Evolutionary conservation across 2,797 vertebrate genomes (phyloP), one percentile per base, ranked within the genome.

Genomic region (Anas bahamensis): DNA sequence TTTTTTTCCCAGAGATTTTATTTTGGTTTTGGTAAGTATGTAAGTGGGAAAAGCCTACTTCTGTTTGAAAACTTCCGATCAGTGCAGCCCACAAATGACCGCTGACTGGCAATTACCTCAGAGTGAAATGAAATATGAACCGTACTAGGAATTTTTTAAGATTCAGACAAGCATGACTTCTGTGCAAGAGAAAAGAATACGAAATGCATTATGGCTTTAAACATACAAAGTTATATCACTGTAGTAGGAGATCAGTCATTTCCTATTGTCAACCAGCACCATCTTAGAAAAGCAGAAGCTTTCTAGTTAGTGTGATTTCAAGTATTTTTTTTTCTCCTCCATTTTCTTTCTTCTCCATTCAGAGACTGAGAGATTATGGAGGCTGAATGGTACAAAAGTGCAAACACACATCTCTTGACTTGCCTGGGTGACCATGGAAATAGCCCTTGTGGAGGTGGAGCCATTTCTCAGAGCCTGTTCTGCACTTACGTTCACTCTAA

Each of bases 301-400:
- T 78, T 35, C 19, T 50, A 16, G 5, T 23, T 42, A 29, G 6
- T 35, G 29, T 44, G 18, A 19, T 42, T 42, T 53, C 57, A 86
- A n/a, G n/a, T 3, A 23, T 10, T 5, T 44, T 83, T 0, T 0
- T 1, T 1, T 5, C 4, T 6, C 5, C 14, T 46, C 70, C 0
- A 42, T 68, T 84, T 90, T 46, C 39, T 31, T 33, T 29, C 28
- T 56, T 74, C 41, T 68, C 44, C 48, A 28, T 53, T 37, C 76
- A 55, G 70, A 74, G 35, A 3, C 56, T 16, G 56, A 81, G 61
- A 24, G 29, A 12, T 35, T 37, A 11, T 9, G 26, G 55, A 72
- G 46, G 23, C 17, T 83, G 70, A 15, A 35, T 9, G 17, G 46
- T 35, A 66, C 24, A 55, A 63, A 89, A 83, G 64, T 4, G 2